Evolutionary conservation across 1,140 invertebrate species (phyloP).

Genomic region (Nasonia giraulti): DNA sequence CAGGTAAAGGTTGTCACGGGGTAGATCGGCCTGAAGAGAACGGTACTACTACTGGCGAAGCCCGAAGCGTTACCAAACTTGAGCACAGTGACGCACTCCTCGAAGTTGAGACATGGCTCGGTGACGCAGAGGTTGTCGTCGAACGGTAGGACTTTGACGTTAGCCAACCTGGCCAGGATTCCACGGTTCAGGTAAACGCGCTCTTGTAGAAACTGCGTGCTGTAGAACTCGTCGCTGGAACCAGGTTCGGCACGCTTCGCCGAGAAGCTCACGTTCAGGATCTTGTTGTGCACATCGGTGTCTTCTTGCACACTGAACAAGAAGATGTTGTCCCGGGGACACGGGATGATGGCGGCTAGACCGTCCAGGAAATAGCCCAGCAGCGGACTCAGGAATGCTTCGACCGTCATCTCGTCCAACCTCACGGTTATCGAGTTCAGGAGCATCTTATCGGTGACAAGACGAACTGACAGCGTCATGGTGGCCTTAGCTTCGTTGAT

Average conservation of each 20-base stretch:
- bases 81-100: constrained; percentile 92
- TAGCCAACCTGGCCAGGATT: constrained; percentile 89
- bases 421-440: constrained; percentile 95
- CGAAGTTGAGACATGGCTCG: constrained; percentile 97
- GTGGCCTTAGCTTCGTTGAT: constrained; percentile 92
- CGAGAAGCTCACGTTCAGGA: constrained; percentile 96
- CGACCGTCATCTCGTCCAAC: constrained; percentile 93
- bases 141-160: constrained; percentile 94
- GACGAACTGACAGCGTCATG: constrained; percentile 90
- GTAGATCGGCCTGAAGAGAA: constrained; percentile 95
- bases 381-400: constrained; percentile 93
- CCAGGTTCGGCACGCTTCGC: constrained; percentile 86
- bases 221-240: constrained; percentile 86
- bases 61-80: constrained; percentile 95
- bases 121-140: constrained; percentile 97
- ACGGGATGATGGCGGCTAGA: constrained; percentile 92
- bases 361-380: constrained; percentile 93
- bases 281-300: constrained; percentile 88
- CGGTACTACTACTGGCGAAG: constrained; percentile 92
- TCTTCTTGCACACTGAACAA: constrained; percentile 96
- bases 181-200: constrained; percentile 94
- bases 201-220: constrained; percentile 92
- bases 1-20: constrained; percentile 96
- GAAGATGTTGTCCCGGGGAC: constrained; percentile 93
- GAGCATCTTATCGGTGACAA: constrained; percentile 96